Evolutionary conservation across 2,888 invertebrate species (phyloP).

Genomic region (Dicyrtomina minuta): DNA sequence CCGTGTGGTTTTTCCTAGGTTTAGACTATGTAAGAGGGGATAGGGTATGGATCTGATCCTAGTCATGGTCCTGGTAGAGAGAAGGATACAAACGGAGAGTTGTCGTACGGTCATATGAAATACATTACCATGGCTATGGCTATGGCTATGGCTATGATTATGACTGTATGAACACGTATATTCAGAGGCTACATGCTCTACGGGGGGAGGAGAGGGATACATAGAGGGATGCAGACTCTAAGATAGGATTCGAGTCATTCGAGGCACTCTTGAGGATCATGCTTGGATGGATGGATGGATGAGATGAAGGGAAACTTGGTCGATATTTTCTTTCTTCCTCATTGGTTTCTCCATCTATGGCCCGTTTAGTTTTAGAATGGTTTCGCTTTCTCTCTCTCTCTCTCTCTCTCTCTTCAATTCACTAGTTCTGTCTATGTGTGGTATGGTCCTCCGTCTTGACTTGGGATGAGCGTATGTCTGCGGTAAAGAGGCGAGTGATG

Average conservation of each 20-base stretch:
- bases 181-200: too few species aligned
- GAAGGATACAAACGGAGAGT: background rate
- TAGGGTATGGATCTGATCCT: background rate
- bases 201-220: conserved; percentile 18
- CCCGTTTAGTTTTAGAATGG: conserved; percentile 14
- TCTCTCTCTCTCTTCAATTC: background rate
- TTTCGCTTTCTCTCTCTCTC: background rate
- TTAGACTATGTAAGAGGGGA: background rate
- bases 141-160: too few species aligned
- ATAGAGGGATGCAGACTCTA: conserved; percentile 16
- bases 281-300: conserved; percentile 42
- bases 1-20: too few species aligned
- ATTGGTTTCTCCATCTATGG: conserved; percentile 33
- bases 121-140: too few species aligned
- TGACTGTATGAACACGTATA: too few species aligned
- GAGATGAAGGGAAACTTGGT: conserved; percentile 45
- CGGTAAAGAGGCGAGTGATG: background rate
- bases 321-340: conserved; percentile 44
- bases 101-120: background rate
- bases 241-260: conserved; percentile 47
- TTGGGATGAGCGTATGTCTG: background rate
- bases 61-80: too few species aligned
- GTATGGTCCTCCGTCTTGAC: background rate
- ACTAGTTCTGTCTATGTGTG: background rate
- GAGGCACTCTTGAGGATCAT: conserved; percentile 46